Base-by-base conservation (phyloP, 1,140 invertebrate genomes). In the Eupristina koningsbergeri region DNA sequence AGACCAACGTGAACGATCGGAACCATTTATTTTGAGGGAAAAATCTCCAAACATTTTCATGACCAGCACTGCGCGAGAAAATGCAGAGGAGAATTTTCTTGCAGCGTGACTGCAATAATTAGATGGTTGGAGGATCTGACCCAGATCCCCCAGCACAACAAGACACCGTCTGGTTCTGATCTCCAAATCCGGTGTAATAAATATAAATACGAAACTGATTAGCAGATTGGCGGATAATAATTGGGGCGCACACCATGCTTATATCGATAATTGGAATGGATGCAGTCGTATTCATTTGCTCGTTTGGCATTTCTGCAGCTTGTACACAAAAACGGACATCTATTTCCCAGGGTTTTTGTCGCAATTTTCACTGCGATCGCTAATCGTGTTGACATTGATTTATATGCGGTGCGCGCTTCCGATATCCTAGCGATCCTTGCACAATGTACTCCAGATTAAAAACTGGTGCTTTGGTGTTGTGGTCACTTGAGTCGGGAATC, bases 121-220 rank as follows among this genome's bases (percentile, higher is more conserved):
- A 39, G 58, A 80, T 73, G 47, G 58, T 80, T 80, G 26, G 45
- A 71, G 64, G 67, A 71, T 80, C 47, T 58, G 64, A 71, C 79
- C 79, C 73, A 9, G 47, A 79, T 79, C 41, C 5, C 26, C 17
- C 58, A 26, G 75, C 41, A 19, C 36, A 19, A 53, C 41, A 53
- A 8, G 26, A 29, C n/a, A 63, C 3, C 29, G 61, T 13, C 61
- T 31, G 8, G 26, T 7, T n/a, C 61, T 8, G 3, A 19, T 1
- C 45, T 26, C 41, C 6, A 39, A 19, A 31, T 45, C 41, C 47
- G 13, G 13, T 15, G 9, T 17, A 50, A 50, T 45, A n/a, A 45
- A 13, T 13, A 45, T 45, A 45, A 13, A 45, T 45, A 7, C 41
- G 41, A 69, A 63, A 1, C 5, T 67, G 63, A 11, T 8, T 11